Evolutionary conservation across 2,113 vertebrate species (phyloP).

Genomic region (Notothenia coriiceps): DNA sequence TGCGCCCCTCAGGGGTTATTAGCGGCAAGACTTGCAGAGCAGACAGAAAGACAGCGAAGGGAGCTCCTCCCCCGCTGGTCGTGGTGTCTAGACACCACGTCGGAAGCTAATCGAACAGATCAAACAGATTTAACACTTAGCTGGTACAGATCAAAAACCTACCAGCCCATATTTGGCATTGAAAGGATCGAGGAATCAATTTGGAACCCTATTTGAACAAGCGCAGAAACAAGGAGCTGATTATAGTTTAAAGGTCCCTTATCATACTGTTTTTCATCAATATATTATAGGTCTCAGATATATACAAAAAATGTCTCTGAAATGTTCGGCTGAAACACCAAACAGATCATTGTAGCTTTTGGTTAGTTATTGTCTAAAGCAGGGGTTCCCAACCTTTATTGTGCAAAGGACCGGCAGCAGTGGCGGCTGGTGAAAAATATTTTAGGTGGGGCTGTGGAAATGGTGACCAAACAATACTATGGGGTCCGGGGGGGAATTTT

Average conservation of each 20-base stretch:
- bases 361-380: too few species aligned
- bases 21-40: conserved; percentile 32
- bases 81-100: conserved; percentile 66
- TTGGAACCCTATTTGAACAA: conserved; percentile 10
- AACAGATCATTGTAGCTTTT: too few species aligned
- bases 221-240: conserved; percentile 16
- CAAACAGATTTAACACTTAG: conserved; percentile 68
- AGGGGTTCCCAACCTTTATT: too few species aligned
- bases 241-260: neutral
- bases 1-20: conserved; percentile 30
- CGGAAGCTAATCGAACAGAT: conserved; percentile 75
- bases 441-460: too few species aligned
- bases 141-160: conserved; percentile 69
- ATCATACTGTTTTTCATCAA: too few species aligned
- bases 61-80: conserved; percentile 50
- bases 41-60: conserved; percentile 43
- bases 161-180: conserved; percentile 28
- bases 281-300: too few species aligned
- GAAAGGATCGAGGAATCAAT: conserved; percentile 34
- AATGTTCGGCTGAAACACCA: too few species aligned
- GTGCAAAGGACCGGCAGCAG: too few species aligned
- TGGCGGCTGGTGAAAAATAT: too few species aligned
- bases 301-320: too few species aligned
- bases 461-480: too few species aligned
- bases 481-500: too few species aligned